A percentile compares a stretch with the other conserved stretches of the same genome.
Evolutionary conservation across 2,888 invertebrate genomes (phyloP).

Genomic region (Aquatica leii): DNA sequence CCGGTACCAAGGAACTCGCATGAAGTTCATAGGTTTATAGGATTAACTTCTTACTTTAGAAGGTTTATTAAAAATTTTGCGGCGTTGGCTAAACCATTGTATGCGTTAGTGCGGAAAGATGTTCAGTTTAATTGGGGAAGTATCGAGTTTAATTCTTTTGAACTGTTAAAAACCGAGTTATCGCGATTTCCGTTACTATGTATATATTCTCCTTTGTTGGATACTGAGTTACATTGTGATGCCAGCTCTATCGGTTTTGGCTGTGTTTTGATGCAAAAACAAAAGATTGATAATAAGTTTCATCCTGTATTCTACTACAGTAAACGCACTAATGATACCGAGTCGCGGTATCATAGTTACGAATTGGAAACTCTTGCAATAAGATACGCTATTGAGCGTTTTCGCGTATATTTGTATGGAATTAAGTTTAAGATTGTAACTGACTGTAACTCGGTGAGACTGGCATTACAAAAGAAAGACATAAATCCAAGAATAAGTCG

Average conservation of each 20-base stretch:
- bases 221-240: no score
- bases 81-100: neutral
- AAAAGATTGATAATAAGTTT: no score
- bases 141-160: neutral
- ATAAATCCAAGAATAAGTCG: neutral
- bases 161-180: no score
- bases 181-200: no score
- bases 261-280: no score
- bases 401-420: neutral
- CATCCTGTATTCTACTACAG: no score
- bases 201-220: no score
- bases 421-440: conserved; percentile 1
- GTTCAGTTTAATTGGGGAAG: neutral
- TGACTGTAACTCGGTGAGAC: neutral
- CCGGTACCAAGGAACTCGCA: neutral
- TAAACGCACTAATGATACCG: no score
- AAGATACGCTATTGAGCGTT: neutral
- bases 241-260: no score
- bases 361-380: conserved; percentile 1
- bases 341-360: no score
- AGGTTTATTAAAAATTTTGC: neutral
- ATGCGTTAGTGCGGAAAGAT: neutral
- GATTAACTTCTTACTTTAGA: conserved; percentile 1
- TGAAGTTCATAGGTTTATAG: neutral
- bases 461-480: neutral